Base-by-base conservation (phyloP, 2,888 invertebrate genomes). In the Neria commutata region DNA sequence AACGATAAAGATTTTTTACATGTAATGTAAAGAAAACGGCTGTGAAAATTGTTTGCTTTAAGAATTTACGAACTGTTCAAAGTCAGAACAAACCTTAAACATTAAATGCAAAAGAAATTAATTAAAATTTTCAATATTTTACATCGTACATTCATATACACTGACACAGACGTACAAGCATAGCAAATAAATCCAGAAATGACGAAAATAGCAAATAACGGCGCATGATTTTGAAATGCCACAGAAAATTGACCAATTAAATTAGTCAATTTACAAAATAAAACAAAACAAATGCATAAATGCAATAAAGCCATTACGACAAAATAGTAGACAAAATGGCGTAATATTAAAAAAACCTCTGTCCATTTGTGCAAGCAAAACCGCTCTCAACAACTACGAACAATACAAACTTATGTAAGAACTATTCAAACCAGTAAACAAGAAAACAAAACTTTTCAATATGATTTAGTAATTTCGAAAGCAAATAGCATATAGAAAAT, bases 31-130 rank as follows among this genome's bases (percentile, higher is more conserved):
- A 70, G 66, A 73, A 71, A 68, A 75, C 68, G 75, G 75, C 75
- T 76, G 76, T 76, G 75, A 76, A 68, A 71, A 71, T 67, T 68
- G 68, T 76, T 72, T 75, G 75, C 75, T 71, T 73, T 67, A 64
- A 60, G 57, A 46, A n/a, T 23, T 16, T 47, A 50, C 21, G 46
- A 49, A 56, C 26, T 56, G 50, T 49, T 37, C 21, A 47, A 26
- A 53, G 11, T 24, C 46, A 29, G 11, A 29, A 29, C 6, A 29
- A 29, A 29, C 6, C 29, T 29, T 29, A 29, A 29, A 29, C 6
- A 29, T 29, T 29, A 29, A 8, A 29, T 29, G 29, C 29, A 29
- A 29, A 29, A 29, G 6, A n/a, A n/a, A n/a, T n/a, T n/a, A n/a
- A n/a, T n/a, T n/a, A n/a, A n/a, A n/a, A n/a, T n/a, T n/a, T n/a